Percentiles rank a stretch among this genome's conserved stretches.
phyloP scores from a whole-genome alignment of 1,140 invertebrate genomes.

The Oppia nitens region DNA sequence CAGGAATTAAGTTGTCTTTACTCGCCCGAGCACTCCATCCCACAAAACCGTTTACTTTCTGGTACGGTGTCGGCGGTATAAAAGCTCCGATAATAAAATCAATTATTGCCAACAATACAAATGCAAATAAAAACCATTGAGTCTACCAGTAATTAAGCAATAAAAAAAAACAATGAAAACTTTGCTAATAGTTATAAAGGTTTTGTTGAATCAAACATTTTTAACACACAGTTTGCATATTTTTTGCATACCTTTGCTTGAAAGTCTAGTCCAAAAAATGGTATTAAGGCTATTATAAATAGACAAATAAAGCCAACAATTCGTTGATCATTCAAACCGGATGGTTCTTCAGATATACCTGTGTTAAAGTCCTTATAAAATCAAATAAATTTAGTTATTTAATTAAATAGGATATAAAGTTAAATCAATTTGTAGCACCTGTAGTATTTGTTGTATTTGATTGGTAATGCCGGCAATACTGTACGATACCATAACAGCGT shows the following conservation, averaged over 20 bases:
- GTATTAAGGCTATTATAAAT: slow-evolving; percentile 52
- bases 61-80: slow-evolving; percentile 31
- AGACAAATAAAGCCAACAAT: slow-evolving; percentile 36
- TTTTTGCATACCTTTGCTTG: slow-evolving; percentile 21
- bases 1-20: slow-evolving; percentile 29
- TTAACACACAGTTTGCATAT: no score
- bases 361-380: no score
- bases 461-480: slow-evolving; percentile 96
- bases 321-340: slow-evolving; percentile 36
- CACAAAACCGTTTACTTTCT: slow-evolving; percentile 32
- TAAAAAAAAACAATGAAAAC: background rate
- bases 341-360: background rate
- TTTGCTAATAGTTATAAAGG: background rate
- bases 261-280: slow-evolving; percentile 63
- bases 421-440: background rate
- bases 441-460: slow-evolving; percentile 41
- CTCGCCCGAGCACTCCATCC: slow-evolving; percentile 21
- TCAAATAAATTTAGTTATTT: no score
- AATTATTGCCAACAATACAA: slow-evolving; percentile 20
- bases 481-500: slow-evolving; percentile 88
- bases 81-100: slow-evolving; percentile 24
- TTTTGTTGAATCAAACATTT: background rate
- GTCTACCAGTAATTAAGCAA: slow-evolving; percentile 17
- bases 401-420: no score
- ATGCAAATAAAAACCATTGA: slow-evolving; percentile 24